These are phyloP conservation scores for Propithecus perrieri DNA, from an alignment of 2,797 vertebrate species.

Conservation along the genomic window DNA sequence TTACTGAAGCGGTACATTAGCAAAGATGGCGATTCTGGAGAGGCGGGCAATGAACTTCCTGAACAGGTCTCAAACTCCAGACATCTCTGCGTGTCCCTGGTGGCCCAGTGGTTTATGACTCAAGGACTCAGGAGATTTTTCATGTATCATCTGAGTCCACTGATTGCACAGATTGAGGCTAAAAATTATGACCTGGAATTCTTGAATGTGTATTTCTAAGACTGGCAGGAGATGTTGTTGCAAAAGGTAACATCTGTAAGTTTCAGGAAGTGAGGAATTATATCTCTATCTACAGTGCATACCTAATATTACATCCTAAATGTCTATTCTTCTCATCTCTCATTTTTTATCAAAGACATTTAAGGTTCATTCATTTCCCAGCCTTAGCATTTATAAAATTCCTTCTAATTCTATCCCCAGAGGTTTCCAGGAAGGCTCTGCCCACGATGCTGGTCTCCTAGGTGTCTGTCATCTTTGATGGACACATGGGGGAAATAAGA, in stretches of 20 bases:
- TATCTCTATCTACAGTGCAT: neutral
- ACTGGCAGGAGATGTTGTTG: neutral
- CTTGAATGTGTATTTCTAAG: neutral
- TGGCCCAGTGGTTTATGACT: too few species aligned
- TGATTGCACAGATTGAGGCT: neutral
- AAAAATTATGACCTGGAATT: neutral
- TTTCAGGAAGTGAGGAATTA: neutral
- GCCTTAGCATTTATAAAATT: neutral
- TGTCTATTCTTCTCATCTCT: neutral
- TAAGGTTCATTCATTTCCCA: neutral
- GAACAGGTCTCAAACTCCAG: neutral
- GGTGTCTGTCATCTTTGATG: neutral
- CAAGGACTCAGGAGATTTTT: neutral
- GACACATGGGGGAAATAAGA: neutral
- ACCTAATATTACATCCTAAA: neutral
- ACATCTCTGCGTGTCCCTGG: neutral
- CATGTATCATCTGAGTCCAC: neutral
- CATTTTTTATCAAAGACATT: neutral
- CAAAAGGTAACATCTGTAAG: neutral
- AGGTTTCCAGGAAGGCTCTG: neutral
- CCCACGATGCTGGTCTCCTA: neutral
- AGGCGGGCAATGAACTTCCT: neutral
- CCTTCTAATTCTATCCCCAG: neutral
- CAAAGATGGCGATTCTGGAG: neutral
- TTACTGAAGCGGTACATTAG: neutral